These are phyloP conservation scores for Aramus guarauna DNA, from an alignment of 2,113 vertebrate species.

Conservation along the genomic window DNA sequence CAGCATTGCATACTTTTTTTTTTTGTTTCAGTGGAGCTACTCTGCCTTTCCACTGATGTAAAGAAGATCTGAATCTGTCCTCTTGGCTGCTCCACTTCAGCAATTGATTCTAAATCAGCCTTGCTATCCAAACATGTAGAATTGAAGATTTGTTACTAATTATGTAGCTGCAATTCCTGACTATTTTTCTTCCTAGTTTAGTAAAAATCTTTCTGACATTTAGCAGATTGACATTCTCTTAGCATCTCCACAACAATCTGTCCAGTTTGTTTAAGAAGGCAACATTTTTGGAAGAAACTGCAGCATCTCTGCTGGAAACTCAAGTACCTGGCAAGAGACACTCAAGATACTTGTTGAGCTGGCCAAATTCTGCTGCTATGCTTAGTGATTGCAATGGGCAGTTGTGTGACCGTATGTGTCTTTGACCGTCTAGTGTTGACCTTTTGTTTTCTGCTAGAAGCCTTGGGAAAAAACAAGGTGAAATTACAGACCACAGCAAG, in stretches of 20 bases:
- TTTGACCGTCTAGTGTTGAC: not conserved
- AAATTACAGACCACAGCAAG: not conserved
- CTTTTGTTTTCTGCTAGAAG: not conserved
- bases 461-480: not conserved
- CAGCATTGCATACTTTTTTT: not conserved
- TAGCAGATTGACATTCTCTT: conserved; percentile 59
- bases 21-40: not conserved
- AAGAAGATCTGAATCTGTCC: not conserved
- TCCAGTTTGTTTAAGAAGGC: conserved; percentile 49
- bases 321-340: conserved; percentile 34
- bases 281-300: conserved; percentile 51
- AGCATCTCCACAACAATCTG: conserved; percentile 48
- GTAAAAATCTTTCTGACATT: conserved; percentile 50
- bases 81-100: not conserved
- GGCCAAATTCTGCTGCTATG: conserved; percentile 29
- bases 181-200: conserved; percentile 57
- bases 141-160: conserved; percentile 37
- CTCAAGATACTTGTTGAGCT: conserved; percentile 8
- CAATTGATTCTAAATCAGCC: conserved; percentile 37
- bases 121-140: conserved; percentile 11
- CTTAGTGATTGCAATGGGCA: not conserved
- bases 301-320: conserved; percentile 50
- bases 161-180: conserved; percentile 1
- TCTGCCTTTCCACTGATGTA: not conserved
- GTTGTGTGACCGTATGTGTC: not conserved